phyloP scores from a whole-genome alignment of 2,888 invertebrate species.

The Caenorhabditis sulstoni region DNA sequence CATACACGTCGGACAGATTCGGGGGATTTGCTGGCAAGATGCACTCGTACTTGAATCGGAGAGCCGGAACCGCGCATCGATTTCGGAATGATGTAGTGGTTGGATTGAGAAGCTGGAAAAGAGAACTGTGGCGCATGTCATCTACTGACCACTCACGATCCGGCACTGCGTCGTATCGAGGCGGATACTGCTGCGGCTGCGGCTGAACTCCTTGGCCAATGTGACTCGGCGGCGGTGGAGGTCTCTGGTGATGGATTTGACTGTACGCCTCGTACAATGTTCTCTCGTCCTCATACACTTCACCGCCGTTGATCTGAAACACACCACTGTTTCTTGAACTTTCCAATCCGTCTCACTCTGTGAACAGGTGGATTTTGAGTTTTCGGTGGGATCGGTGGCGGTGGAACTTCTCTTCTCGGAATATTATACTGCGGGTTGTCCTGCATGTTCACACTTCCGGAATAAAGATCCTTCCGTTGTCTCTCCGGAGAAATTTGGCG shows the following conservation, averaged over 20 bases:
- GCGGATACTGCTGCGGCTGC: slow-evolving; percentile 28
- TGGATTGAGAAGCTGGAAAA: slow-evolving; percentile 40
- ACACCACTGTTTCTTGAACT: not conserved
- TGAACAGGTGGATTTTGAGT: slow-evolving; percentile 19
- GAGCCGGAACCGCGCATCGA: slow-evolving; percentile 52
- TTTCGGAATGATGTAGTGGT: slow-evolving; percentile 58
- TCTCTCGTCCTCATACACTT: slow-evolving; percentile 49
- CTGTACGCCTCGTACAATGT: slow-evolving; percentile 50
- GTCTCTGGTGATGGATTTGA: slow-evolving; percentile 54
- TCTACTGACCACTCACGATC: slow-evolving; percentile 13
- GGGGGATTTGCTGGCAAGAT: slow-evolving; percentile 53
- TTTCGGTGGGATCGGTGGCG: slow-evolving; percentile 30
- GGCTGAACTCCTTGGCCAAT: slow-evolving; percentile 45
- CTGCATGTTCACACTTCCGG: slow-evolving; percentile 47
- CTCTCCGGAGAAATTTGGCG: slow-evolving; percentile 55
- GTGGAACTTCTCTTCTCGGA: slow-evolving; percentile 32
- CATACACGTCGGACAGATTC: slow-evolving; percentile 58
- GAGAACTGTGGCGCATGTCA: too few species aligned
- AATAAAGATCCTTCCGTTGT: slow-evolving; percentile 38
- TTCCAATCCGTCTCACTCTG: slow-evolving; percentile 13
- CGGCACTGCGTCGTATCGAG: slow-evolving; percentile 52
- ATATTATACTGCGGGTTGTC: slow-evolving; percentile 47
- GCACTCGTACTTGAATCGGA: slow-evolving; percentile 61
- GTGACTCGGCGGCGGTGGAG: slow-evolving; percentile 7
- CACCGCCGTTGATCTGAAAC: slow-evolving; percentile 46